phyloP scores from a whole-genome alignment of 2,113 vertebrate species.

The Mesocricetus auratus region DNA sequence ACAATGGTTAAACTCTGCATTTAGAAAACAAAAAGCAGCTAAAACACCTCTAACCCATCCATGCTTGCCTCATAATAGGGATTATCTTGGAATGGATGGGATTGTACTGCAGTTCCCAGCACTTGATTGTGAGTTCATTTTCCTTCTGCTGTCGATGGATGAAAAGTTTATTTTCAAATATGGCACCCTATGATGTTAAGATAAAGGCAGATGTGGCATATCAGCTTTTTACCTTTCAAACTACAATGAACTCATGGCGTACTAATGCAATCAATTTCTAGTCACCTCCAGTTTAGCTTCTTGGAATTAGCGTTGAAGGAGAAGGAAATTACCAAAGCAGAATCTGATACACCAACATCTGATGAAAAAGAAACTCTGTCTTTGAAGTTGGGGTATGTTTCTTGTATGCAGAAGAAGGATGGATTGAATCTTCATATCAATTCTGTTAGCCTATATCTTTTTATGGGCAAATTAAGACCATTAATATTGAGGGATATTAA shows the following conservation, averaged over 20 bases:
- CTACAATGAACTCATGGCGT: no score
- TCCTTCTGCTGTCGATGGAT: no score
- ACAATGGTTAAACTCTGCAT: not conserved
- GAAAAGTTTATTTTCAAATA: not conserved
- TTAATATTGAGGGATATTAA: no score
- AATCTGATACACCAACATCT: not conserved
- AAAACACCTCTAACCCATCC: not conserved
- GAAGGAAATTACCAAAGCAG: not conserved
- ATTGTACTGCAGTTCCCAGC: not conserved
- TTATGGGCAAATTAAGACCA: no score
- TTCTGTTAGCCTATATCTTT: no score
- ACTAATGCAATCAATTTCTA: no score
- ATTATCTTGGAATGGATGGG: not conserved
- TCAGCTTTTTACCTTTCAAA: not conserved
- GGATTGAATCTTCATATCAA: no score
- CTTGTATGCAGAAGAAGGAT: no score
- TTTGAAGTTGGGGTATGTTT: no score
- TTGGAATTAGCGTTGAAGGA: rapidly evolving
- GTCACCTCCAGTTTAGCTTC: not conserved
- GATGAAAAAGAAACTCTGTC: not conserved
- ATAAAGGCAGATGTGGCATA: not conserved
- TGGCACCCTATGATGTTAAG: not conserved
- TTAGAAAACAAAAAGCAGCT: not conserved
- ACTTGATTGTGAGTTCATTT: no score
- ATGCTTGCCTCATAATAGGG: not conserved